Conservation (phyloP, 2,888 invertebrate genomes). For the Drosophila pseudotakahashii region DNA sequence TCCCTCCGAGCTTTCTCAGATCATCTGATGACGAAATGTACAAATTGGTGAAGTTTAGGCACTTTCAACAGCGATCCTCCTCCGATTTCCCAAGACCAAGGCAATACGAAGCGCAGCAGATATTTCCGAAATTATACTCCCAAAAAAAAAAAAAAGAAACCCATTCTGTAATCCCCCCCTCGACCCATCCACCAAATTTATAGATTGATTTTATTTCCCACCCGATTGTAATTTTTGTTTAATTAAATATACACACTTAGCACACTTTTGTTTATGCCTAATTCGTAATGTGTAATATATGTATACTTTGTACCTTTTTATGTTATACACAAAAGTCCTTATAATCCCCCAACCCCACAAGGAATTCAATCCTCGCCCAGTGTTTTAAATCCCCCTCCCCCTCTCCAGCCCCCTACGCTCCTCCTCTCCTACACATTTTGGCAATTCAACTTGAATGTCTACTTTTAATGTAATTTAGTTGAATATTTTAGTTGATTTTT, state of each 20-base stretch:
- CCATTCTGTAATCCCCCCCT: background rate
- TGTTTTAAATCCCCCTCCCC: conserved; percentile 35
- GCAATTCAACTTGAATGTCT: conserved; percentile 65
- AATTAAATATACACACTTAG: conserved; percentile 51
- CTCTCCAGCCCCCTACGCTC: conserved; percentile 13
- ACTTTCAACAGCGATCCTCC: conserved; percentile 44
- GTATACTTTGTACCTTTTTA: conserved; percentile 76
- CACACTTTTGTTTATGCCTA: conserved; percentile 69
- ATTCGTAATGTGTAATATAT: conserved; percentile 71
- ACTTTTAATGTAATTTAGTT: conserved; percentile 83
- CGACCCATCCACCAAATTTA: conserved; percentile 1
- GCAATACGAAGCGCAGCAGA: conserved; percentile 45
- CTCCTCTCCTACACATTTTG: conserved; percentile 36
- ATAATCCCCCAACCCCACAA: background rate
- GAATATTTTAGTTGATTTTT: conserved; percentile 84
- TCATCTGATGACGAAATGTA: conserved; percentile 90
- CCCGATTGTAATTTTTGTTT: conserved; percentile 38
- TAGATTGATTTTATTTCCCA: conserved; percentile 18
- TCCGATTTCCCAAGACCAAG: conserved; percentile 13
- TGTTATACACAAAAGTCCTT: conserved; percentile 42
- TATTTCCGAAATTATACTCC: conserved; percentile 28
- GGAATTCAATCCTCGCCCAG: conserved; percentile 47
- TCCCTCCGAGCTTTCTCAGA: conserved; percentile 85
- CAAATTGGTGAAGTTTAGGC: conserved; percentile 85
- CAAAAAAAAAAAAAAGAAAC: background rate